Evolutionary conservation across 2,797 vertebrate genomes (phyloP).

Genomic region (Geotrypetes seraphini): DNA sequence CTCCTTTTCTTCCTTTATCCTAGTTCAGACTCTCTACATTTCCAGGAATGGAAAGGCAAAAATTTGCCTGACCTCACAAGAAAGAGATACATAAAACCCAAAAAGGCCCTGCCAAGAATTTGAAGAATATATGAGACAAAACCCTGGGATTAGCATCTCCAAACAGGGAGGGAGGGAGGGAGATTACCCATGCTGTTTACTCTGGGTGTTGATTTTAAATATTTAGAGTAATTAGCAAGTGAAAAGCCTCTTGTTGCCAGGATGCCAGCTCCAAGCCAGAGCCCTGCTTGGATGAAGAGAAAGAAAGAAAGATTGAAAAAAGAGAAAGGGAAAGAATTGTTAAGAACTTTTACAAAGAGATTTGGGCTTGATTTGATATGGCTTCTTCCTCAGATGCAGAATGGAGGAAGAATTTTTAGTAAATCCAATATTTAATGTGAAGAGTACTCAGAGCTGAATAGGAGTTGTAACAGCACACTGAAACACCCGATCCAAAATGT

Average conservation of each 20-base stretch:
- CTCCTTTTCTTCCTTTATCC: conserved; percentile 1
- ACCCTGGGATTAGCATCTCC: conserved; percentile 44
- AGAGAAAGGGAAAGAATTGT: not conserved
- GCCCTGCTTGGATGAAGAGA: conserved; percentile 3
- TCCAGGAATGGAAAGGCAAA: not conserved
- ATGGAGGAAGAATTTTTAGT: no score
- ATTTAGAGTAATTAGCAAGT: conserved; percentile 69
- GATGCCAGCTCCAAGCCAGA: conserved; percentile 36
- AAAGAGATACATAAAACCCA: conserved; percentile 22
- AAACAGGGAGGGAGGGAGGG: conserved; percentile 35
- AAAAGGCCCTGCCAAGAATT: conserved; percentile 4
- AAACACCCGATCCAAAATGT: no score
- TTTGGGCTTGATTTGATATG: no score
- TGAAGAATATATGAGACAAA: conserved; percentile 47
- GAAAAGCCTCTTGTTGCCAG: conserved; percentile 47
- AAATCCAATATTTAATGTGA: no score
- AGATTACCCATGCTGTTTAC: conserved; percentile 37
- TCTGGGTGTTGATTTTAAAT: conserved; percentile 52
- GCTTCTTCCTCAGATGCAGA: no score
- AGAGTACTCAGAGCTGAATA: no score
- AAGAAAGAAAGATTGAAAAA: not conserved
- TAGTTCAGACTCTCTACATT: conserved; percentile 16
- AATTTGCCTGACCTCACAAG: conserved; percentile 31
- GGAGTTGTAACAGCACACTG: no score
- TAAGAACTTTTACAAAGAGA: no score